Evolutionary conservation across 2,113 vertebrate genomes (phyloP), one percentile per base, ranked within the genome.

Genomic region (Nothobranchius furzeri): DNA sequence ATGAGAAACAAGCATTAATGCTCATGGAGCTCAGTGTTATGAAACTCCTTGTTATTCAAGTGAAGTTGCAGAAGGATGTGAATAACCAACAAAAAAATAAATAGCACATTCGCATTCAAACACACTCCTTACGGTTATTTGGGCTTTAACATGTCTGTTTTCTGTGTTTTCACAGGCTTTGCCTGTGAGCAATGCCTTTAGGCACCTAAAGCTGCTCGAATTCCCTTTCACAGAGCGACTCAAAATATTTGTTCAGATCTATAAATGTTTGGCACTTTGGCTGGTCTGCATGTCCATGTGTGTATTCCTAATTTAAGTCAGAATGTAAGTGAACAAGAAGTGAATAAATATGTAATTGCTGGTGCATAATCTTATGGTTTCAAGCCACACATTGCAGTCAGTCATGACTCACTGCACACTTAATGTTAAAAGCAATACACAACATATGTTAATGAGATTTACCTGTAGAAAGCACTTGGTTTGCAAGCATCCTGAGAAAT

Each of bases 401-500:
- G 40, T 9, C 10, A 42, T 42, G 40, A 40, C 6, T 40, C 37
- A 4, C 37, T 40, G 37, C 7, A 60, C 20, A 63, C 36, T 12
- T 24, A 61, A 24, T 50, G 68, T 68, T 66, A 72, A 81, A 60
- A 59, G 11, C 63, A n/a, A 17, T 50, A 68, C 10, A 45, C 43
- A 52, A 60, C 63, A 52, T 55, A 10, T 36, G 60, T 70, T 57
- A 25, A 46, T 25, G 52, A 24, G 48, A 37, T 75, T 48, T 56
- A 76, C 79, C 66, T 67, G 77, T 81, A 63, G 81, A 66, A 79
- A 74, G 60, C 57, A 10, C 15, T 7, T 4, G 14, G 66, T 62
- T 67, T 43, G 25, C 56, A 42, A 70, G 72, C 77, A 83, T 81
- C 79, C 87, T 85, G 85, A 87, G 82, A 84, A 90, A 88, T 81